Percentiles rank a stretch among this genome's conserved stretches.
Evolutionary conservation across 2,797 vertebrate species (phyloP).

Genomic region (Crocodylus rhombifer): DNA sequence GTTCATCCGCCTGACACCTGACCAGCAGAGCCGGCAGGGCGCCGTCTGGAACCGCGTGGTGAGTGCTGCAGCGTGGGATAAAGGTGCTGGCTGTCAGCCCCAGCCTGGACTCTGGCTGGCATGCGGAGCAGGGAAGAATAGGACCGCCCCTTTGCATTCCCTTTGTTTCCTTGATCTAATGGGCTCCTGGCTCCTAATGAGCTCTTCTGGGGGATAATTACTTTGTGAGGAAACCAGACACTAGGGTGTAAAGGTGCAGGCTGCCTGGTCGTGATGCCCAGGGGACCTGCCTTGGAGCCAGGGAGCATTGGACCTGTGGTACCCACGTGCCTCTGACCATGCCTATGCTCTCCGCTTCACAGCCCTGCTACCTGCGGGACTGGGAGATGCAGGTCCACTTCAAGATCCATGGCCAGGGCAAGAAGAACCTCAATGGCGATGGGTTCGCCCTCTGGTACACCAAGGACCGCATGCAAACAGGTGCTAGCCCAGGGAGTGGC

Average conservation of each 20-base stretch:
- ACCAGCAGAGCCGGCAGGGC: conserved; percentile 95
- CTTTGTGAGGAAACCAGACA: too few species aligned
- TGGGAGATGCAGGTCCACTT: conserved; percentile 99
- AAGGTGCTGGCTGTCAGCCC: background rate
- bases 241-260: too few species aligned
- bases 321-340: background rate
- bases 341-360: background rate
- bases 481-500: conserved; percentile 64
- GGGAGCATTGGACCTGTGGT: background rate
- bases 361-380: conserved; percentile 94
- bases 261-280: too few species aligned
- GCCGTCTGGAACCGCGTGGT: conserved; percentile 95
- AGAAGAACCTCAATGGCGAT: conserved; percentile 96
- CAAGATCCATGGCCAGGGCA: conserved; percentile 94
- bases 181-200: too few species aligned
- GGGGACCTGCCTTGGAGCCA: too few species aligned
- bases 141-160: too few species aligned
- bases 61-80: conserved; percentile 59
- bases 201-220: too few species aligned
- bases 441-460: conserved; percentile 96
- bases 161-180: too few species aligned
- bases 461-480: conserved; percentile 93
- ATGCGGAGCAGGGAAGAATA: too few species aligned
- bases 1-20: conserved; percentile 93
- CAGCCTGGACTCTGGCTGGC: too few species aligned